Conservation (phyloP, 2,888 invertebrate species). For the Stenichneumon culpator region DNA sequence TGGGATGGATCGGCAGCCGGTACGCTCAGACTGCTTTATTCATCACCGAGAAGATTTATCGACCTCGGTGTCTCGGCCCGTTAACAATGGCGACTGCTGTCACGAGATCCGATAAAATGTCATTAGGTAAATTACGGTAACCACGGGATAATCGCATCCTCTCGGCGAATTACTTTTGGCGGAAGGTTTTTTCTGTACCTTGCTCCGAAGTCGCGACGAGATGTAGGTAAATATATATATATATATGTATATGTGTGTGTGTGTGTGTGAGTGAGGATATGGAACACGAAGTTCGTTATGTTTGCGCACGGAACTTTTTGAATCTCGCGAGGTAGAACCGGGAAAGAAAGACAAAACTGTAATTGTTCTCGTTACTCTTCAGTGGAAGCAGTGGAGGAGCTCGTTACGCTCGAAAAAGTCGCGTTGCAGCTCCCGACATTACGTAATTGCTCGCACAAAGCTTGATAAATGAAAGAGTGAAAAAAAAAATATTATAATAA, state of each 20-base stretch:
- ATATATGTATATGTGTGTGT: not conserved
- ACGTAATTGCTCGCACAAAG: conserved; percentile 62
- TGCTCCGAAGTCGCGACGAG: not conserved
- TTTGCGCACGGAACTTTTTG: conserved; percentile 25
- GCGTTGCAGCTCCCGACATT: conserved; percentile 47
- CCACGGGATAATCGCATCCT: conserved; percentile 44
- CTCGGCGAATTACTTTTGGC: conserved; percentile 12
- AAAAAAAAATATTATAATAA: conserved; percentile 17
- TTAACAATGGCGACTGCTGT: conserved; percentile 56
- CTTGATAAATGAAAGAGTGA: conserved; percentile 55
- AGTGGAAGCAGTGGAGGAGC: conserved; percentile 32
- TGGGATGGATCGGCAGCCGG: conserved; percentile 41
- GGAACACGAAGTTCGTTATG: conserved; percentile 46
- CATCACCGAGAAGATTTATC: conserved; percentile 58
- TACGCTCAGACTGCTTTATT: conserved; percentile 35
- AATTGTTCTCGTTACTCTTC: conserved; percentile 42
- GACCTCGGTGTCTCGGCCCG: conserved; percentile 46
- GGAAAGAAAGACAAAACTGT: conserved; percentile 41
- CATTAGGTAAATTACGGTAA: conserved; percentile 49
- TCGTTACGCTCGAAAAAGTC: conserved; percentile 53
- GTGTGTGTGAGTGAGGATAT: not conserved
- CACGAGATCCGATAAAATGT: conserved; percentile 35
- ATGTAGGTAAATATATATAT: not conserved
- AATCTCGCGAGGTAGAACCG: conserved; percentile 25
- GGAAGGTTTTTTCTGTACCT: conserved; percentile 18